phyloP scores from a whole-genome alignment of 1,140 invertebrate species.

The Antheraea mylitta region DNA sequence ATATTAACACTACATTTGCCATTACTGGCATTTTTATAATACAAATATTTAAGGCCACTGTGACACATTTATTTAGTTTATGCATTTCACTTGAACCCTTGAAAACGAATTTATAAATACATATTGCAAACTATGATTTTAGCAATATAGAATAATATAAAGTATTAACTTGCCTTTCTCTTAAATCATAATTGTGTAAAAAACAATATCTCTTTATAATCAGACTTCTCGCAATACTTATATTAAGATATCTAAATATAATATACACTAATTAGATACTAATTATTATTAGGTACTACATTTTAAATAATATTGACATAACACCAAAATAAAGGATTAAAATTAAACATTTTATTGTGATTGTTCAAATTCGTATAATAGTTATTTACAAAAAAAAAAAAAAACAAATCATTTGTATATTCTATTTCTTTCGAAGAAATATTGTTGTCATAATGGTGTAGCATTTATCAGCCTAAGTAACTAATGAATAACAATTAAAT shows the following conservation, averaged over 20 bases:
- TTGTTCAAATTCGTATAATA: background rate
- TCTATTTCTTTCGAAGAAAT: no score
- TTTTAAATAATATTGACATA: background rate
- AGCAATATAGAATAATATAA: background rate
- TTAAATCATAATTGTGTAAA: background rate
- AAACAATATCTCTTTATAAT: background rate
- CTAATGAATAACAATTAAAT: no score
- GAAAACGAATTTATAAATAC: background rate
- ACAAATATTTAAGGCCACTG: background rate
- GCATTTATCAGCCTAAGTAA: no score
- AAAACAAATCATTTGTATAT: background rate
- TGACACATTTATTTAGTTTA: background rate
- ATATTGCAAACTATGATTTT: background rate
- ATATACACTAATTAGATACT: background rate
- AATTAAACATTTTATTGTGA: background rate
- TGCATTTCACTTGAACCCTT: background rate
- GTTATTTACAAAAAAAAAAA: no score
- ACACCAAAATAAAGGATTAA: background rate
- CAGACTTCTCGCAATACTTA: slow-evolving; percentile 2
- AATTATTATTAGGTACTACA: background rate
- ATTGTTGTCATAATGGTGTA: no score
- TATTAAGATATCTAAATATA: background rate
- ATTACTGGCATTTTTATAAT: background rate
- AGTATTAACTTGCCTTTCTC: no score
- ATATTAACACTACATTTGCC: background rate